Conservation (phyloP, 2,113 vertebrate genomes). For the Archilochus colubris region DNA sequence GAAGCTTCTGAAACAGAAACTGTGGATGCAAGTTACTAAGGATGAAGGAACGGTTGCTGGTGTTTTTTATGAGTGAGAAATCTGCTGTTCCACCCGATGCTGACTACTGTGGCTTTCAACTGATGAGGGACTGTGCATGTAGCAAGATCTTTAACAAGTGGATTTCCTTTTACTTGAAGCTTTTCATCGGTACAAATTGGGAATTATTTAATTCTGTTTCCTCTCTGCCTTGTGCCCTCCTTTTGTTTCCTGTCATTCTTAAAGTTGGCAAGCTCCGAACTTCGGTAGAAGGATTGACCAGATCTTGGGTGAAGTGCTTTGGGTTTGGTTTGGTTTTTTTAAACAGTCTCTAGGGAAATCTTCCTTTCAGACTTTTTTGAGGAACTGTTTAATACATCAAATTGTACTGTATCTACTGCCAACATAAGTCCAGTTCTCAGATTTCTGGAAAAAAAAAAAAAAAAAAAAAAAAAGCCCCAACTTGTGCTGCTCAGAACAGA, state of each 20-base stretch:
- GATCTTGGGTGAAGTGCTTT: constrained; percentile 28
- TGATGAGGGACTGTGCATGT: constrained; percentile 72
- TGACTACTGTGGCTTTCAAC: constrained; percentile 67
- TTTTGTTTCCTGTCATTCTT: not conserved
- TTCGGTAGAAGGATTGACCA: not conserved
- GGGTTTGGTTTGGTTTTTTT: constrained; percentile 48
- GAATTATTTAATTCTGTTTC: constrained; percentile 18
- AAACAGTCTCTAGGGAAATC: constrained; percentile 50
- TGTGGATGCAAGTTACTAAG: not conserved
- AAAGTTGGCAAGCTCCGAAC: not conserved
- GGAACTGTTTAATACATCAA: constrained; percentile 63
- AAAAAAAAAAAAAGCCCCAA: not conserved
- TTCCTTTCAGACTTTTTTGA: constrained; percentile 52
- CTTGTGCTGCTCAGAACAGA: constrained; percentile 84
- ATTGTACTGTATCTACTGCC: constrained; percentile 75
- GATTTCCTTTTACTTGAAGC: constrained; percentile 82
- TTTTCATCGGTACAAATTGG: constrained; percentile 80
- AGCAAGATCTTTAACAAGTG: constrained; percentile 66
- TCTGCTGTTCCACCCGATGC: constrained; percentile 60
- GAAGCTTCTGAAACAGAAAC: constrained; percentile 12
- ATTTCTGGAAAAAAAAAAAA: constrained; percentile 41
- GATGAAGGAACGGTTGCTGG: constrained; percentile 8
- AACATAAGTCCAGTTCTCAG: constrained; percentile 60
- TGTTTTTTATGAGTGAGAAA: constrained; percentile 14
- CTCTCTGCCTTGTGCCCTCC: not conserved